Percentiles rank a stretch among this genome's conserved stretches.
These are phyloP conservation scores for Trinorchestia longiramus DNA, from an alignment of 1,140 invertebrate genomes.

Conservation along the genomic window DNA sequence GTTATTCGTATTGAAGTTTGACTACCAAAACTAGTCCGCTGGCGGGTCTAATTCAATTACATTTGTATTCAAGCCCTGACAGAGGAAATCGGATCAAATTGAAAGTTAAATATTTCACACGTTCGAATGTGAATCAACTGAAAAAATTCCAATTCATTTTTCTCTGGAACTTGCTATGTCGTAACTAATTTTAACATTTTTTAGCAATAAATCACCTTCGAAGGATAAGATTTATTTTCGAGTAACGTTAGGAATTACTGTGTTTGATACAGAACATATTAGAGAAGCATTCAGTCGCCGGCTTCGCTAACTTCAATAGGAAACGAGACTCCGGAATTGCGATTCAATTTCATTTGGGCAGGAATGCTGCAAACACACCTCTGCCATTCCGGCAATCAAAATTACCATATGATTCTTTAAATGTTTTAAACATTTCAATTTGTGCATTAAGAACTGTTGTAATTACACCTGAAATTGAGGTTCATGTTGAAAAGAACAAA, in stretches of 20 bases:
- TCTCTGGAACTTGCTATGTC: neutral
- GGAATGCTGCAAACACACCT: constrained; percentile 6
- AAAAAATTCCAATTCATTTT: neutral
- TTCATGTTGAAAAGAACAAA: neutral
- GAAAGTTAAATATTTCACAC: neutral
- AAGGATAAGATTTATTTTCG: neutral
- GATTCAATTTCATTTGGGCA: constrained; percentile 22
- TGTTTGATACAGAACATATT: neutral
- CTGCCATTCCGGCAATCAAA: constrained; percentile 28
- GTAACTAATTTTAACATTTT: neutral
- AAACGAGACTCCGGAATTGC: neutral
- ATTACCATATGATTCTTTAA: constrained; percentile 41
- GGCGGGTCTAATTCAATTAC: neutral
- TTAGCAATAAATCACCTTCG: neutral
- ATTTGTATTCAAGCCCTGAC: neutral
- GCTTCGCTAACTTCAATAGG: neutral
- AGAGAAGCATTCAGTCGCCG: neutral
- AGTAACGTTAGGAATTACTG: neutral
- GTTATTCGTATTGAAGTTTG: neutral
- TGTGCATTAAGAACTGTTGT: constrained; percentile 8
- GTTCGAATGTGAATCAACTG: neutral
- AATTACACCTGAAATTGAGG: constrained; percentile 13
- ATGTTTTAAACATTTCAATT: constrained; percentile 37
- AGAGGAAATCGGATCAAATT: neutral
- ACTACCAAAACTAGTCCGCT: neutral